Base-by-base conservation (phyloP, 2,113 vertebrate species). In the Uria lomvia region DNA sequence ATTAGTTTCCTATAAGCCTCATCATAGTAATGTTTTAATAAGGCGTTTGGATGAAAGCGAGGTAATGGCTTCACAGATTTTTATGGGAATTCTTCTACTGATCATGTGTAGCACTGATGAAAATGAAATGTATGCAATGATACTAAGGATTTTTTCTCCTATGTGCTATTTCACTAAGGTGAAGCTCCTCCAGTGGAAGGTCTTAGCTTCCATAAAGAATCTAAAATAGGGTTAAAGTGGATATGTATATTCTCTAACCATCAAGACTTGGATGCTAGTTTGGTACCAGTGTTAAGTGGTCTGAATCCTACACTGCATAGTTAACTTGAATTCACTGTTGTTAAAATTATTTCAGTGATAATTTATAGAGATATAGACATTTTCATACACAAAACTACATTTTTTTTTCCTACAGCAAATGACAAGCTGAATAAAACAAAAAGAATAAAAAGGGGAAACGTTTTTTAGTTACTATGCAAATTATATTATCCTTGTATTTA, bases 1-100 rank as follows among this genome's bases (percentile, higher is more conserved):
- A 94, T 95, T 94, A 93, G 29, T 60, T 96, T 94, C 83, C 63
- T 76, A 16, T 88, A 8, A 86, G 45, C 36, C 34, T 88, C 50
- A 82, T 82, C 32, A 62, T 14, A 26, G 0, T 72, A 90, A 73
- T 73, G 26, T n/a, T 83, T 95, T 73, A 93, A 76, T 93, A 43
- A 83, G 17, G 8, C 49, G 36, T 47, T 82, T 86, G 36, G 17
- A 65, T 83, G 59, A 88, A 79, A 90, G 32, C n/a, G 20, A 53
- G 22, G 21, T 49, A 22, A 15, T 45, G 18, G 6, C 15, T 90
- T 70, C 45, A 58, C 18, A 73, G 40, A 1, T 30, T 78, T 75
- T 78, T 62, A 15, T 45, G 9, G 12, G 11, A 88, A 17, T 79
- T 86, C 1, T 72, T 67, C 21, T 59, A 11, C 12, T 27, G 32